Conservation (phyloP, 2,888 invertebrate species). For the Rhingia campestris region DNA sequence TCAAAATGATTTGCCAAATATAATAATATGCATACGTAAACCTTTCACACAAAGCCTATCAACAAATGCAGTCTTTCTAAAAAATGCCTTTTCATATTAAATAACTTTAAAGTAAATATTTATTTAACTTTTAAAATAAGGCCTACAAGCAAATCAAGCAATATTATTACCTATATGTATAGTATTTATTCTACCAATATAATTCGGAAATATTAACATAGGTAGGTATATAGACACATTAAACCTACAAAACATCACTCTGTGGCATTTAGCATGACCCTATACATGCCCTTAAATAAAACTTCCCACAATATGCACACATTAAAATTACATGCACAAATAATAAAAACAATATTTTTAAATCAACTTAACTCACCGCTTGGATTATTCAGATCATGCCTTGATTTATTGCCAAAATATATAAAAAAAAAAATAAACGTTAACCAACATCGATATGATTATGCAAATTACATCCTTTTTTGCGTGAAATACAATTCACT, state of each 20-base stretch:
- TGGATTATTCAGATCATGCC: slow-evolving; percentile 50
- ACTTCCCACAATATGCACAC: slow-evolving; percentile 27
- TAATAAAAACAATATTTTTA: slow-evolving; percentile 19
- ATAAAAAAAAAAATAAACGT: slow-evolving; percentile 34
- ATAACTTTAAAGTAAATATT: no score
- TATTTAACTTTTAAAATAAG: no score
- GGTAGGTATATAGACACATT: neutral
- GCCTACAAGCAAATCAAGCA: no score
- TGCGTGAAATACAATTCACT: slow-evolving; percentile 56
- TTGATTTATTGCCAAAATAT: slow-evolving; percentile 59
- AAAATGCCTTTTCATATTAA: no score
- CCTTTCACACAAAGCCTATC: no score
- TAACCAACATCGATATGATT: slow-evolving; percentile 51
- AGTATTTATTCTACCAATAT: no score
- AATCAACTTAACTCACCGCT: slow-evolving; percentile 24
- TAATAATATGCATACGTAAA: no score
- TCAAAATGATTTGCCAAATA: no score
- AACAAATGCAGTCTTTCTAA: no score
- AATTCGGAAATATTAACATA: neutral
- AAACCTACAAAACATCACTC: neutral
- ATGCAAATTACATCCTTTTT: slow-evolving; percentile 63
- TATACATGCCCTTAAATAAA: neutral
- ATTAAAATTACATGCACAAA: slow-evolving; percentile 26
- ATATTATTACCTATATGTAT: no score
- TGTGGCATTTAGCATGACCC: neutral